These are phyloP conservation scores for Athene noctua DNA, from an alignment of 2,113 vertebrate genomes.

Conservation along the genomic window DNA sequence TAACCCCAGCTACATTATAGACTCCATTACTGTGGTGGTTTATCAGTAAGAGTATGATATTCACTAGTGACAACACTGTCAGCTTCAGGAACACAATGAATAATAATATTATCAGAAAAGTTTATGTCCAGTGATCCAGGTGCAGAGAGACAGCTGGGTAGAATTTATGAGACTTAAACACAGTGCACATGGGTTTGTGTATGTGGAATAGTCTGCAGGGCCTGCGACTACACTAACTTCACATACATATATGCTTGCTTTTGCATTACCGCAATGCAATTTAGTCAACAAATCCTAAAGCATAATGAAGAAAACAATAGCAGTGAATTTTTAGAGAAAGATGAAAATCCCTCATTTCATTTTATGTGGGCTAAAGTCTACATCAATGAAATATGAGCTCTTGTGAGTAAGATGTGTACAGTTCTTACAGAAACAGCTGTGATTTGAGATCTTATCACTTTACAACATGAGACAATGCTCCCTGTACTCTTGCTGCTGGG, in stretches of 20 bases:
- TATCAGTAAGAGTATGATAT: background rate
- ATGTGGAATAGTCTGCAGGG: background rate
- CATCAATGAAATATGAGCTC: background rate
- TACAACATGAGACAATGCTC: background rate
- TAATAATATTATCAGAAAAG: background rate
- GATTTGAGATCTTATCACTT: background rate
- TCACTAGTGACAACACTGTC: background rate
- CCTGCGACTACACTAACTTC: accelerated
- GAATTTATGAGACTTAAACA: background rate
- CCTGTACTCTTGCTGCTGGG: background rate
- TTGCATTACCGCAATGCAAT: background rate
- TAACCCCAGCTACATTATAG: background rate
- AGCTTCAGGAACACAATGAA: background rate
- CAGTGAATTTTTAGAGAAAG: background rate
- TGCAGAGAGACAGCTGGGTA: background rate
- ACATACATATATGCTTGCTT: background rate
- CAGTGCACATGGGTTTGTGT: background rate
- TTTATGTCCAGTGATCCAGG: background rate
- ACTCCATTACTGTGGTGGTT: background rate
- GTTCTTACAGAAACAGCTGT: background rate
- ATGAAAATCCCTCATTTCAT: background rate
- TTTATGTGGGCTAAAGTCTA: background rate
- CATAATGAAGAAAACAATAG: background rate
- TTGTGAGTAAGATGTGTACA: background rate
- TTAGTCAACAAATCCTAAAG: background rate